A percentile compares a stretch with the other conserved stretches of the same genome.
Conservation (phyloP, 2,797 vertebrate species). For the Geotrypetes seraphini region DNA sequence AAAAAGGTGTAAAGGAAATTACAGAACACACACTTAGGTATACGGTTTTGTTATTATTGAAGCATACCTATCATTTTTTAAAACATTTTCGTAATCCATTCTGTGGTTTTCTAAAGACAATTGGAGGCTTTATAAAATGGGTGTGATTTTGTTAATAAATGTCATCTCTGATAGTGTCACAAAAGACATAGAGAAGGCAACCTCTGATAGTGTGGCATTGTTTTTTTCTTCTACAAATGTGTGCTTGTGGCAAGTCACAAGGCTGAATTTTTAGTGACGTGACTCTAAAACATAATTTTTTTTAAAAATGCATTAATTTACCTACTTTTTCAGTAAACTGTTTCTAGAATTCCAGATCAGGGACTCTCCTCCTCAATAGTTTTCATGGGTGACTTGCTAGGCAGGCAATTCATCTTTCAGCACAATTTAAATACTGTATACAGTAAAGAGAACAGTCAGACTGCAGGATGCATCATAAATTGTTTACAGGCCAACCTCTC, state of each 20-base stretch:
- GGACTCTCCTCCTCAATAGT: constrained; percentile 4
- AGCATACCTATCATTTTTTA: no score
- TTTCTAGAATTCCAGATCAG: constrained; percentile 31
- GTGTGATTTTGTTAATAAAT: no score
- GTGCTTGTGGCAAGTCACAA: not conserved
- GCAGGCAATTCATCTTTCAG: constrained; percentile 41
- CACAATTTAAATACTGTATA: constrained; percentile 10
- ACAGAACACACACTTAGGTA: no score
- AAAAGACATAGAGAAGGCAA: no score
- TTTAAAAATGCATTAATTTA: constrained; percentile 10
- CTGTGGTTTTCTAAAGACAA: no score
- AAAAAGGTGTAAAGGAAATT: no score
- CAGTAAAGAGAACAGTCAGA: not conserved
- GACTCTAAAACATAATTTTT: constrained; percentile 15
- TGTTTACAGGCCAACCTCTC: not conserved
- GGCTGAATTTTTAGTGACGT: constrained; percentile 8
- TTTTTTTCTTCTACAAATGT: constrained; percentile 5
- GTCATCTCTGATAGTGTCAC: no score
- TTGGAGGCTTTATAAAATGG: no score
- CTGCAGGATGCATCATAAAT: not conserved
- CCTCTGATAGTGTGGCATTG: no score
- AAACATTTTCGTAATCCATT: no score
- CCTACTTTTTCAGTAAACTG: constrained; percentile 10
- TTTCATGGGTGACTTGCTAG: constrained; percentile 29
- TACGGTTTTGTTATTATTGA: no score